A percentile compares a stretch with the other conserved stretches of the same genome.
Evolutionary conservation across 2,797 vertebrate genomes (phyloP).

Genomic region (Mormyrops boulengeri): DNA sequence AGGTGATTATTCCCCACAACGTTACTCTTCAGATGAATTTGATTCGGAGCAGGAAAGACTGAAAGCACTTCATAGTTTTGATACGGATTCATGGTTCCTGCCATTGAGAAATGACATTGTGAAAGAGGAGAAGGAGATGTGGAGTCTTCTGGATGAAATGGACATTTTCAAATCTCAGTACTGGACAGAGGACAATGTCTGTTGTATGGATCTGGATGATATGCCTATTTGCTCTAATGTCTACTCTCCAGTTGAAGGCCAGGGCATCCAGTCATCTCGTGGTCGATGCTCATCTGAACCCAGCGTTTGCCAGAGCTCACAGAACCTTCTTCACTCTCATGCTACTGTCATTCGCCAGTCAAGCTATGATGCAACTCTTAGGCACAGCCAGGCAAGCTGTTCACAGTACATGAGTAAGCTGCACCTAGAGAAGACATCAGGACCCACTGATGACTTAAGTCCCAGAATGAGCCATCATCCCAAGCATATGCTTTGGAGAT

Average conservation of each 20-base stretch:
- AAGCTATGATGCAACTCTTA: slow-evolving; percentile 60
- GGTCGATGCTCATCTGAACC: slow-evolving; percentile 60
- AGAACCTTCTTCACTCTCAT: slow-evolving; percentile 36
- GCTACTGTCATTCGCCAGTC: slow-evolving; percentile 58
- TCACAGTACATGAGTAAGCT: slow-evolving; percentile 51
- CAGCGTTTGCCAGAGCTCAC: slow-evolving; percentile 55
- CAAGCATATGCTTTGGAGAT: slow-evolving; percentile 46
- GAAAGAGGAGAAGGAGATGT: slow-evolving; percentile 43
- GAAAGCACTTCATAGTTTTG: slow-evolving; percentile 31
- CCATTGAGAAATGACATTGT: slow-evolving; percentile 41
- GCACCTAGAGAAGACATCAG: slow-evolving; percentile 48
- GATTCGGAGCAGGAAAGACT: slow-evolving; percentile 51
- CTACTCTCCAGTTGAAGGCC: slow-evolving; percentile 36
- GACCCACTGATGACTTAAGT: slow-evolving; percentile 44
- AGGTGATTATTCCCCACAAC: slow-evolving; percentile 41
- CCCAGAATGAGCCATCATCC: slow-evolving; percentile 28
- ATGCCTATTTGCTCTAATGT: slow-evolving; percentile 41
- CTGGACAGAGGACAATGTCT: slow-evolving; percentile 27
- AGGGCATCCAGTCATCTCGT: slow-evolving; percentile 42
- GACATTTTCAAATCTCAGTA: slow-evolving; percentile 50
- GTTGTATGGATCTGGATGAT: slow-evolving; percentile 52
- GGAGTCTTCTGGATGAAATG: slow-evolving; percentile 56
- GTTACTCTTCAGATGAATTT: slow-evolving; percentile 61
- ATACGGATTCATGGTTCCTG: slow-evolving; percentile 44
- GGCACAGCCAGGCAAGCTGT: slow-evolving; percentile 39